Evolutionary conservation across 2,888 invertebrate genomes (phyloP), one percentile per base, ranked within the genome.

Genomic region (Coelopa pilipes): DNA sequence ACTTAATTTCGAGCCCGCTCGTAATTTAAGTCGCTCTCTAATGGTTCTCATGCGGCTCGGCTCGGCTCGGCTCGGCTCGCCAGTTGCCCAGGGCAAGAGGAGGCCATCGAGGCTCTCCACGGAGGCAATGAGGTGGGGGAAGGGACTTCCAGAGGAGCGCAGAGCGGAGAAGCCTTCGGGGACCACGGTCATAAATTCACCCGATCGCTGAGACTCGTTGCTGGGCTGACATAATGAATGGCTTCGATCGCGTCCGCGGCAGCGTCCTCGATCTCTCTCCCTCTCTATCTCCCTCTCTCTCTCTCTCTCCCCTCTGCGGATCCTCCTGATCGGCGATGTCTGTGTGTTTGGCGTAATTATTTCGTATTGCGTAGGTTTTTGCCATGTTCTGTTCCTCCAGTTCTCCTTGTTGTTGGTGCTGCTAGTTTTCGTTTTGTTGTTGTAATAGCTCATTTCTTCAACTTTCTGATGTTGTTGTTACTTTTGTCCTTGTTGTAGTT

Each of bases 201-300:
- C 49, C 60, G 49, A n/a, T n/a, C 47, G 24, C 19, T 21, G 45
- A n/a, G 49, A 70, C 70, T 59, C 21, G 50, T 70, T 60, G 70
- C 60, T n/a, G 12, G 46, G n/a, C 60, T 70, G 70, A 70, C 70
- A 70, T 70, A 70, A 70, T 70, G 70, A 70, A 70, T 70, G 70
- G 60, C 70, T 66, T 34, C 34, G 34, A 34, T 34, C 34, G 34
- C 24, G 55, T n/a, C 46, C 50, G 53, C 45, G 55, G n/a, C 47
- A 34, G 67, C 17, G 53, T n/a, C 55, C 15, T 2, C 60, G 15
- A 21, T 24, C 7, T 24, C n/a, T 1, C 57, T 59, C 17, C 19
- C 45, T 21, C 69, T 24, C 17, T 9, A 1, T n/a, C 34, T 45
- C 7, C n/a, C 69, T 46, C 46, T 45, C 1, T 34, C 34, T 34